Evolutionary conservation across 2,888 invertebrate genomes (phyloP), one percentile per base, ranked within the genome.

Genomic region (Acanthococcus lagerstroemiae): DNA sequence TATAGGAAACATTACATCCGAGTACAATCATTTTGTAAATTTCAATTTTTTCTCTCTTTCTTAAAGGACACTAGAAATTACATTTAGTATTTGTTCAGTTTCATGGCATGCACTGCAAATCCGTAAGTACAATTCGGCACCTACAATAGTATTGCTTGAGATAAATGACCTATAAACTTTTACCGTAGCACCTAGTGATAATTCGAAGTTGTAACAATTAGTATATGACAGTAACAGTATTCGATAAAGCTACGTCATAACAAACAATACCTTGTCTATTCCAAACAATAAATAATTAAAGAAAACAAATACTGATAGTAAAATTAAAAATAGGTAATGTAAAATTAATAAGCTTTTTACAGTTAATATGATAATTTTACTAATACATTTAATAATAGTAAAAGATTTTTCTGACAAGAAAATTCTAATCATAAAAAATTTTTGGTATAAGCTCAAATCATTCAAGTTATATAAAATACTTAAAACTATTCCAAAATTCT

Each of bases 381-480:
- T 63, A 63, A 63, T 46, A 50, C 25, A 63, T 37, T 63, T 21
- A 63, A 52, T 37, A 37, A 30, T 24, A 52, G 25, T 61, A 50
- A 61, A 61, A 61, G 50, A 63, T 63, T 54, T 63, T 58, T 54
- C 54, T 63, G 37, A 63, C 63, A 54, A 63, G 63, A 54, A 63
- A 63, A 63, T 54, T 27, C 44, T 63, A 63, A 54, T 22, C 22
- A 54, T 63, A 63, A 63, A 63, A 63, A 63, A 63, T 63, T 63
- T 63, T 63, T 63, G 63, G 63, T 63, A 63, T 63, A 63, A 63
- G 63, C 63, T 63, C 63, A 63, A 63, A 63, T 63, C 63, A 63
- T 63, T 60, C 63, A 54, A 63, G 54, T 54, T 63, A 63, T 54
- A 63, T 54, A 61, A 63, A 54, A 24, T 30, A 54, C 63, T 63